A percentile compares a stretch with the other conserved stretches of the same genome.
Conservation (phyloP, 2,888 invertebrate genomes). For the Tachina grossa region DNA sequence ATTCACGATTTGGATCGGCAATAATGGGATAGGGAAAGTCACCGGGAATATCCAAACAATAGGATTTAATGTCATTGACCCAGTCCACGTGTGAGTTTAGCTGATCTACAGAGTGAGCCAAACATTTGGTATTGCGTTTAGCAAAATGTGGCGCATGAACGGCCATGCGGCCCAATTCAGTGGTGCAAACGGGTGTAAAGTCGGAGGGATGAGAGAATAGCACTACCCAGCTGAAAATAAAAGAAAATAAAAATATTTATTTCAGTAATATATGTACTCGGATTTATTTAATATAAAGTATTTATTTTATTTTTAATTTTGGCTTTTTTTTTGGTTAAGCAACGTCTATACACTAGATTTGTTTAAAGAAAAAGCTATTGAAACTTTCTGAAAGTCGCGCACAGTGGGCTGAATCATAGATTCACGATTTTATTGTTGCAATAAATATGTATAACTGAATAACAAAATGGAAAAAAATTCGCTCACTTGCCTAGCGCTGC, state of each 20-base stretch:
- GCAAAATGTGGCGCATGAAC: slow-evolving; percentile 87
- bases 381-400: no score
- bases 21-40: slow-evolving; percentile 92
- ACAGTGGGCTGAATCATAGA: no score
- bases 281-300: no score
- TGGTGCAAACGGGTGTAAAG: slow-evolving; percentile 95
- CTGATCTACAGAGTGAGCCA: slow-evolving; percentile 92
- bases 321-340: no score
- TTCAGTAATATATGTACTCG: not conserved
- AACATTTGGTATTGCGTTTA: slow-evolving; percentile 88
- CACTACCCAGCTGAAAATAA: slow-evolving; percentile 89
- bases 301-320: no score
- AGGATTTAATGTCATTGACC: slow-evolving; percentile 89
- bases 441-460: no score
- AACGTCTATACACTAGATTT: no score
- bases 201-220: slow-evolving; percentile 95
- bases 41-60: slow-evolving; percentile 87
- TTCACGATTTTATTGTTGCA: no score
- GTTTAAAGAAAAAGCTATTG: no score
- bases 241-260: slow-evolving; percentile 5
- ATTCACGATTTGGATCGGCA: slow-evolving; percentile 88
- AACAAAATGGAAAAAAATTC: no score
- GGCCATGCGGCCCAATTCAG: slow-evolving; percentile 90
- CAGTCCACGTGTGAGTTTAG: slow-evolving; percentile 89
- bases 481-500: no score